phyloP scores from a whole-genome alignment of 2,797 vertebrate species.

The Fundulus diaphanus region DNA sequence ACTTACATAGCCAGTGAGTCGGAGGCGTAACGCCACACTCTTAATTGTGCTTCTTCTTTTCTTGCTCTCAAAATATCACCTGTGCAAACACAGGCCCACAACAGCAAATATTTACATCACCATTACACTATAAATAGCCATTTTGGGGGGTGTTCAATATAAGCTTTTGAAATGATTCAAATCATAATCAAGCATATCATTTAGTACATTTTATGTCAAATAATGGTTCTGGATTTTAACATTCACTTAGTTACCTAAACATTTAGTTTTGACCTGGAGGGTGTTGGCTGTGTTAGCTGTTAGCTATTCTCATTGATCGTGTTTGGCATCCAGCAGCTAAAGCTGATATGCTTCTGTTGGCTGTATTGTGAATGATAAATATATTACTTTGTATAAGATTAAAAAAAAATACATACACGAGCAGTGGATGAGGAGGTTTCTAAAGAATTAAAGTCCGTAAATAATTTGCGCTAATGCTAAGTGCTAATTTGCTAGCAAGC shows the following conservation, averaged over 20 bases:
- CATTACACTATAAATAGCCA: background rate
- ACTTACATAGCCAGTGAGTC: background rate
- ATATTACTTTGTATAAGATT: background rate
- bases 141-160: background rate
- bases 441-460: background rate
- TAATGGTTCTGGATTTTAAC: background rate
- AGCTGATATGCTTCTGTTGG: too few species aligned
- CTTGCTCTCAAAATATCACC: background rate
- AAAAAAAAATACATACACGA: background rate
- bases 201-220: background rate
- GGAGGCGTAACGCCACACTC: background rate
- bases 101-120: background rate
- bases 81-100: background rate
- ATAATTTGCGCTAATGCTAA: background rate
- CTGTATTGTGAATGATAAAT: background rate
- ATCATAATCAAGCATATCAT: background rate
- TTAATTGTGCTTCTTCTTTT: background rate
- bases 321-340: background rate
- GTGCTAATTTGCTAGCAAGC: background rate
- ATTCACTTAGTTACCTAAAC: background rate
- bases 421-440: background rate
- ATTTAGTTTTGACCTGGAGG: background rate
- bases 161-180: background rate
- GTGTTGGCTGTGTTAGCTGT: background rate
- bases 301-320: background rate